phyloP scores from a whole-genome alignment of 2,113 vertebrate species.

The Myotis brandtii region DNA sequence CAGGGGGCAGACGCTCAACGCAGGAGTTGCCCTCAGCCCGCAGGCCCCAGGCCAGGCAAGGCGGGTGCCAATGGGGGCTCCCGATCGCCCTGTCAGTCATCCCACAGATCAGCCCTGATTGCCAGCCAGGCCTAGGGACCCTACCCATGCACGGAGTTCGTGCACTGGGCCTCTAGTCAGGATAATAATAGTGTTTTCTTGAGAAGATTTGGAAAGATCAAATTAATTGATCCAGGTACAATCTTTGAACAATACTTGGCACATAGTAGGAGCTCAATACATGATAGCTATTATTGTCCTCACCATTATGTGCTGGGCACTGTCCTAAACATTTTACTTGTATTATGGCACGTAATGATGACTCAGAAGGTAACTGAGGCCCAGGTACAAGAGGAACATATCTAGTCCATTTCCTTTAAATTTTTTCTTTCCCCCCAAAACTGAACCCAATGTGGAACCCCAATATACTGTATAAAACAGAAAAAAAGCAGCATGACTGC shows the following conservation, averaged over 20 bases:
- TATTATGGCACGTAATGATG: neutral
- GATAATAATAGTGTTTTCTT: neutral
- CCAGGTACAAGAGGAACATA: neutral
- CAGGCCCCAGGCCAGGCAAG: too few species aligned
- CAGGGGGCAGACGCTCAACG: too few species aligned
- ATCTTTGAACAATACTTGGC: neutral
- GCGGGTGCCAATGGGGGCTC: too few species aligned
- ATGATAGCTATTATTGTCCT: neutral
- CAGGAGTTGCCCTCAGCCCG: too few species aligned
- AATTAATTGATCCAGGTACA: neutral
- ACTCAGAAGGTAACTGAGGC: neutral
- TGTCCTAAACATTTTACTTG: neutral
- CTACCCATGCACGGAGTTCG: too few species aligned
- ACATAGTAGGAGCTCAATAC: neutral
- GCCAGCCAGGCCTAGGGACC: too few species aligned
- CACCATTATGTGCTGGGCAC: neutral
- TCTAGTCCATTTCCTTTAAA: neutral
- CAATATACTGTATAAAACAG: neutral
- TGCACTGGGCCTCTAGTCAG: neutral
- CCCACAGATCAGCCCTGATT: too few species aligned
- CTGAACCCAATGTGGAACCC: neutral
- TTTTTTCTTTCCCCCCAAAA: neutral
- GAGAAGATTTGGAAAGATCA: slow-evolving; percentile 1
- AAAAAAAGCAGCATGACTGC: neutral
- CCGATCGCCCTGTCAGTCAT: too few species aligned